Evolutionary conservation across 2,113 vertebrate genomes (phyloP), one percentile per base, ranked within the genome.

Genomic region (Pseudorhombus dupliciocellatus): DNA sequence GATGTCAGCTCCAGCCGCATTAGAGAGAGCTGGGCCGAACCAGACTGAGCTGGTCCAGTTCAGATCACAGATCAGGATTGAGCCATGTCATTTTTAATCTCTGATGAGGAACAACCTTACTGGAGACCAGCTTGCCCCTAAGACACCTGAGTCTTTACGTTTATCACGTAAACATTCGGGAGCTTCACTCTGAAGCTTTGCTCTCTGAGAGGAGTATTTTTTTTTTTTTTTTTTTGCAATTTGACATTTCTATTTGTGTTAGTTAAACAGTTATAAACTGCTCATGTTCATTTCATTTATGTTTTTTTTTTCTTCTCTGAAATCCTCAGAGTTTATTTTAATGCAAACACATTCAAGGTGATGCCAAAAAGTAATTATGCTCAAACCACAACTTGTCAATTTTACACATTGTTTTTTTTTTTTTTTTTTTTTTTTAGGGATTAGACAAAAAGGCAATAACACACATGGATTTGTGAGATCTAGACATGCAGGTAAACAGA

Each of bases 1-100:
- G 96, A 98, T 96, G 75, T 51, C 64, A 60, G n/a, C 50, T 9
- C 4, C 21, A 77, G 21, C 34, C 40, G 21, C 21, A 26, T 42
- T 5, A 15, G 30, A 48, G 26, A 11, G 3, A 71, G 22, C 26
- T 56, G 69, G 37, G 40, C 70, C 53, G 22, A 48, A 64, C 34
- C 51, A 22, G 48, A 25, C 28, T 6, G n/a, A 37, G 26, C 40
- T 28, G 16, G 26, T 51, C 57, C 54, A 12, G 15, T 46, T 44
- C 63, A 28, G 24, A n/a, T n/a, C 31, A 42, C 58, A 0, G 30
- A 68, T n/a, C 21, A 50, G 58, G 57, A 73, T 44, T 15, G 20
- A 67, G 16, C 53, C n/a, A 55, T n/a, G 34, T 26, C 42, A 51
- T 62, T 52, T 57, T 55, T 30, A 44, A 50, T 69, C 62, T 58